These are phyloP conservation scores for Rhaphigaster nebulosa DNA, from an alignment of 2,888 invertebrate species.

Conservation along the genomic window DNA sequence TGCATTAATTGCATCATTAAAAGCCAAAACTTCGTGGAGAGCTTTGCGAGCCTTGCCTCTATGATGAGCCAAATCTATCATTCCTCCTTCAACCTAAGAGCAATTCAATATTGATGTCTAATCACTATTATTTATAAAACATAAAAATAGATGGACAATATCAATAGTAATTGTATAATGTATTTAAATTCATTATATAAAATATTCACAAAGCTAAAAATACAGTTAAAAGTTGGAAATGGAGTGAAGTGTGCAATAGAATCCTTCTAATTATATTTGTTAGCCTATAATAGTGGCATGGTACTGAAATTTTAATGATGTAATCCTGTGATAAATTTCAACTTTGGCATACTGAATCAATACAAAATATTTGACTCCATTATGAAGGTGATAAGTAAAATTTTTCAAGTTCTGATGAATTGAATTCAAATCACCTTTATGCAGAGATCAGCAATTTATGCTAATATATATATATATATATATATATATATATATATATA, in stretches of 20 bases:
- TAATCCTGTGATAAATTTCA: background rate
- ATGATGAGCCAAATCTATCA: slow-evolving; percentile 91
- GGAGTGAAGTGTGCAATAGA: background rate
- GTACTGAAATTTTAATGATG: background rate
- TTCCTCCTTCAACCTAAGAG: slow-evolving; percentile 83
- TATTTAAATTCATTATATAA: background rate
- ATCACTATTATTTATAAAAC: background rate
- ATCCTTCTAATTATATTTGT: background rate
- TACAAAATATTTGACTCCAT: too few relatives aligned
- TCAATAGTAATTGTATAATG: slow-evolving; percentile 22
- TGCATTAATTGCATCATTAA: slow-evolving; percentile 82
- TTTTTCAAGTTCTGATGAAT: too few relatives aligned
- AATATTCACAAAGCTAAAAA: background rate
- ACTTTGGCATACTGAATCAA: background rate
- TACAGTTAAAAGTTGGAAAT: background rate
- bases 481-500: too few relatives aligned
- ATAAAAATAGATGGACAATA: background rate
- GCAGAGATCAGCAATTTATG: too few relatives aligned
- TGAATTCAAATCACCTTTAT: too few relatives aligned
- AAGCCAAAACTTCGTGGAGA: slow-evolving; percentile 82
- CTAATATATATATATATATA: too few relatives aligned
- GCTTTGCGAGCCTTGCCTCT: slow-evolving; percentile 83
- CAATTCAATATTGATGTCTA: slow-evolving; percentile 7
- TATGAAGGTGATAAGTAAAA: too few relatives aligned
- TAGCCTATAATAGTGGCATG: background rate